Evolutionary conservation across 2,797 vertebrate genomes (phyloP).

Genomic region (Rhinophrynus dorsalis): DNA sequence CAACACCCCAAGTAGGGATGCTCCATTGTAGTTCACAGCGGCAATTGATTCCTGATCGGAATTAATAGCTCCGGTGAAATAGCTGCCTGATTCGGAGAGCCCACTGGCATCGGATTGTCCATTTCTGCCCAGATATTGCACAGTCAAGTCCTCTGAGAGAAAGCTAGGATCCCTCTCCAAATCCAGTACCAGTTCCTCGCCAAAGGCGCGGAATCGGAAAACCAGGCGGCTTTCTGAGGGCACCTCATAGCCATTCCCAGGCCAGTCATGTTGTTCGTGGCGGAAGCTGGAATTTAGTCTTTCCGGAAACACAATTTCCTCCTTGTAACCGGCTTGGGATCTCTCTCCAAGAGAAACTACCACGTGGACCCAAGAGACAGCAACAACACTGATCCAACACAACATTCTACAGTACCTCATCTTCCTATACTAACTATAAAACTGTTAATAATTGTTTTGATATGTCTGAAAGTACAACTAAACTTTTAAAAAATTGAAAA

Average conservation of each 20-base stretch:
- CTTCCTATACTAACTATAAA: no score
- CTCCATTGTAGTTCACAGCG: conserved; percentile 60
- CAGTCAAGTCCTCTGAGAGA: conserved; percentile 58
- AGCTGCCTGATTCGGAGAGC: conserved; percentile 56
- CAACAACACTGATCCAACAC: conserved; percentile 1
- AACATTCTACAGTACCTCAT: neutral
- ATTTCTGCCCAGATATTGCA: conserved; percentile 60
- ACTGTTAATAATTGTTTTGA: no score
- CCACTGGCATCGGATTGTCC: conserved; percentile 47
- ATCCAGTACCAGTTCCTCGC: conserved; percentile 56
- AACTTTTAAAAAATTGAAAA: no score
- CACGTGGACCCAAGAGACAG: conserved; percentile 35
- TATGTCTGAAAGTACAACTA: no score
- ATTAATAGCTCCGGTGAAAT: conserved; percentile 62
- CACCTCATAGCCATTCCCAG: conserved; percentile 52
- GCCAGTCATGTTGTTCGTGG: conserved; percentile 50
- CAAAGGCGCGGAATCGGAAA: conserved; percentile 57
- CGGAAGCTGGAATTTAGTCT: conserved; percentile 34
- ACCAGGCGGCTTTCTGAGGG: conserved; percentile 41
- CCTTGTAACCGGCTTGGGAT: conserved; percentile 43
- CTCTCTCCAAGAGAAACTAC: conserved; percentile 23
- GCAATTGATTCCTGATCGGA: conserved; percentile 61
- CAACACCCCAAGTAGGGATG: conserved; percentile 60
- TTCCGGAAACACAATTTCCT: conserved; percentile 52
- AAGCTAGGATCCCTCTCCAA: conserved; percentile 63